Evolutionary conservation across 2,113 vertebrate species (phyloP), one percentile per base, ranked within the genome.

Genomic region (Thryonomys swinderianus): DNA sequence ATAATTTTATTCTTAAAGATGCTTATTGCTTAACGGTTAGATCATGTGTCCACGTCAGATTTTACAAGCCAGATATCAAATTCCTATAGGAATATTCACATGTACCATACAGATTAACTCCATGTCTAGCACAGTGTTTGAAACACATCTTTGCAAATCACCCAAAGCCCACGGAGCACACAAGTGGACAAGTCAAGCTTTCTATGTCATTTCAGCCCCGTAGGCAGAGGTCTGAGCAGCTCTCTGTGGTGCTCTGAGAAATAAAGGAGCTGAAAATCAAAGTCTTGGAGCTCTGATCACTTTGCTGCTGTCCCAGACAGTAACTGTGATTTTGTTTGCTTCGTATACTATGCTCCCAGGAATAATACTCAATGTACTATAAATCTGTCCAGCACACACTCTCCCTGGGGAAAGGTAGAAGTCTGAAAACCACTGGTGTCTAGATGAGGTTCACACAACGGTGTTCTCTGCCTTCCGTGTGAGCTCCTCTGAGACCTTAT

Each of bases 1-100:
- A n/a, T 20, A 62, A 64, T 84, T 95, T 87, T 87, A 79, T 17
- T 80, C 95, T 57, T 85, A 93, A 85, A 74, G 5, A 21, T 45
- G 9, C 7, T 76, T 69, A 74, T 64, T 61, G 34, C 18, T 71
- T 59, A 51, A 42, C 11, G 88, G 27, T 78, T 71, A 93, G 37
- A 57, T n/a, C 23, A 81, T 37, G 27, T 92, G 27, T 84, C 94
- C 71, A 61, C 76, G 7, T 90, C 20, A 88, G 32, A n/a, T n/a
- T 93, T 92, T 85, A 30, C 25, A 66, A 69, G 25, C 59, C 27
- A n/a, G 42, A 7, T 81, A 53, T 64, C 34, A 81, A 90, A 45
- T 84, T 10, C 30, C 45, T 40, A 45, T 21, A 23, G 4, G 48
- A 40, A 76, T 45, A 4, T 27, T 55, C 51, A 21, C 21, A 1